phyloP scores from a whole-genome alignment of 1,140 invertebrate species.

The Drosophila mojavensis region DNA sequence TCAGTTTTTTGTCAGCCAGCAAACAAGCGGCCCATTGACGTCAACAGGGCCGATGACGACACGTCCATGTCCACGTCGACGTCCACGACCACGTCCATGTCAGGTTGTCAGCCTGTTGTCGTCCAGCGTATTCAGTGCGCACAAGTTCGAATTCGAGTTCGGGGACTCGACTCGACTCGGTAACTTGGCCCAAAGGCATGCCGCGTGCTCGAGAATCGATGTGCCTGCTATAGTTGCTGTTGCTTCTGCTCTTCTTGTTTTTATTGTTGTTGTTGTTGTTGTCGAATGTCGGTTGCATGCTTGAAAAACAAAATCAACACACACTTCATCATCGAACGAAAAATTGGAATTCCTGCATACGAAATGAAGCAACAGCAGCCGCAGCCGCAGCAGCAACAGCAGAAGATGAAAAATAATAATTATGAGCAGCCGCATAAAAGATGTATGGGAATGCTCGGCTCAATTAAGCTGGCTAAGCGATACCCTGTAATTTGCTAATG shows the following conservation, averaged over 20 bases:
- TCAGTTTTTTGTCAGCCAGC: conserved; percentile 74
- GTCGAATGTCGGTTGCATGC: conserved; percentile 49
- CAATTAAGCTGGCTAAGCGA: not conserved
- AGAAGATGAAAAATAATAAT: conserved; percentile 53
- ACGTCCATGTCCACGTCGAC: conserved; percentile 42
- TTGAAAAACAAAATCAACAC: conserved; percentile 77
- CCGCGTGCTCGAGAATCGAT: conserved; percentile 59
- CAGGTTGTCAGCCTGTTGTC: conserved; percentile 62
- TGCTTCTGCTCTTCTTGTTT: conserved; percentile 5
- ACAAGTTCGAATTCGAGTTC: conserved; percentile 8
- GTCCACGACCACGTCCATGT: conserved; percentile 41
- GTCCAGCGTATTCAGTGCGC: conserved; percentile 3
- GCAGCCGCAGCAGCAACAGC: conserved; percentile 5
- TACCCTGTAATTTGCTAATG: conserved; percentile 3
- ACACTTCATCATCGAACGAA: conserved; percentile 79
- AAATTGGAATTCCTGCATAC: conserved; percentile 82
- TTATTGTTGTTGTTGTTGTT: conserved; percentile 24
- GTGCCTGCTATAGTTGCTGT: conserved; percentile 24
- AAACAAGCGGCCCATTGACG: conserved; percentile 72
- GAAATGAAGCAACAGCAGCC: conserved; percentile 62
- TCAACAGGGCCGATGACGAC: conserved; percentile 71
- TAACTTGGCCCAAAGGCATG: conserved; percentile 66
- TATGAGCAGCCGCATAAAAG: conserved; percentile 30
- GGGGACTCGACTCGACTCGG: conserved; percentile 22
- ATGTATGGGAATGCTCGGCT: not conserved